These are phyloP conservation scores for Petrocephalus sullivani DNA, from an alignment of 2,797 vertebrate species.

Conservation along the genomic window DNA sequence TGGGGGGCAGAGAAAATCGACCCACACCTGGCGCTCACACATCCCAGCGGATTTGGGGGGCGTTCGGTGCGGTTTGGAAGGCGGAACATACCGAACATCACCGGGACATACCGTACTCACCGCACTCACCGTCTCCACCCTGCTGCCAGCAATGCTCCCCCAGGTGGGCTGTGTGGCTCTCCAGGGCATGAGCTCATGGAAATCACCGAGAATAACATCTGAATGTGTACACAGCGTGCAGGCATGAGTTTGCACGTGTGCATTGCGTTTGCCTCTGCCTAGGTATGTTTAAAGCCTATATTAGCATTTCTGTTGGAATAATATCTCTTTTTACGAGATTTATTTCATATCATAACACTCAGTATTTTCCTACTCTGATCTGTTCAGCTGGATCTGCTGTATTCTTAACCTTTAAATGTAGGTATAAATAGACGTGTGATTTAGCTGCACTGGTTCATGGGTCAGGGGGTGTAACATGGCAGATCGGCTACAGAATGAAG, in stretches of 20 bases:
- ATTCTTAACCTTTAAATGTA: conserved; percentile 27
- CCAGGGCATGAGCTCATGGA: neutral
- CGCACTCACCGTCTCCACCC: neutral
- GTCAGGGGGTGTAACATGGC: neutral
- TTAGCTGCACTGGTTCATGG: neutral
- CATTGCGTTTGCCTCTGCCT: neutral
- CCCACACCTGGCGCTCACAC: neutral
- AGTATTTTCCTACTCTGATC: neutral
- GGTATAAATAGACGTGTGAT: conserved; percentile 13
- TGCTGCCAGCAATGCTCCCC: neutral
- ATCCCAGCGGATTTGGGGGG: neutral
- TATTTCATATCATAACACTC: neutral
- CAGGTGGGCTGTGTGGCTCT: neutral
- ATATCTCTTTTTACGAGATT: neutral
- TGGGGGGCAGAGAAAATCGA: neutral
- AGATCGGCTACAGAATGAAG: neutral
- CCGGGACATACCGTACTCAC: neutral
- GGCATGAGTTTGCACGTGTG: neutral
- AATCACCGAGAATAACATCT: neutral
- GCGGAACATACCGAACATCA: neutral
- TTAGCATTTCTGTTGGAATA: neutral
- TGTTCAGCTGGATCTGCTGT: neutral
- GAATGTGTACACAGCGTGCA: neutral
- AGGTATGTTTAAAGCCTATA: neutral
- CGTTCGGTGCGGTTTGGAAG: neutral